Evolutionary conservation across 2,888 invertebrate species (phyloP).

Genomic region (Argyresthia goedartella): DNA sequence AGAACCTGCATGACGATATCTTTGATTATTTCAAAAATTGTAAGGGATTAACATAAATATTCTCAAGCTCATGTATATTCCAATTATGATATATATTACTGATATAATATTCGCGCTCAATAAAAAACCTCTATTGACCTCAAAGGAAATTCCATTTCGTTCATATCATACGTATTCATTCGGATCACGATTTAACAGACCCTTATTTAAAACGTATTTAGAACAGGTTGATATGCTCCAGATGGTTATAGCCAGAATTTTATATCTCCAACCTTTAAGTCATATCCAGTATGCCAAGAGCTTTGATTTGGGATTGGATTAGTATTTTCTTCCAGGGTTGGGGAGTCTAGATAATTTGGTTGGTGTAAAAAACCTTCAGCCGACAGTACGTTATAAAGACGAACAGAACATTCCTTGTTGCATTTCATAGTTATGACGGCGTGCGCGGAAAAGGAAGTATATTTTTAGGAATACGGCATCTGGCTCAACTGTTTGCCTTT

Average conservation of each 20-base stretch:
- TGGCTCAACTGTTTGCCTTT: conserved; percentile 43
- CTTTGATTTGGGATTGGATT: conserved; percentile 25
- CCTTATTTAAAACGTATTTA: conserved; percentile 47
- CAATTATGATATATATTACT: too few species aligned
- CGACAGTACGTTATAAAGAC: conserved; percentile 59
- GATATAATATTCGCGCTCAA: not conserved
- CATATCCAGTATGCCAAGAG: conserved; percentile 36
- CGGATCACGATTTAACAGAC: conserved; percentile 19
- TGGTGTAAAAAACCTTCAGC: conserved; percentile 35
- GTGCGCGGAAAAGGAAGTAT: conserved; percentile 63
- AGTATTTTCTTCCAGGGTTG: not conserved
- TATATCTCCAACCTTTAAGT: conserved; percentile 58
- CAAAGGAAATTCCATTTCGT: not conserved
- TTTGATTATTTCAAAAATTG: not conserved
- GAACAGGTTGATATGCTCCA: conserved; percentile 57
- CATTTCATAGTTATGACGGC: conserved; percentile 63
- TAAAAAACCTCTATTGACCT: not conserved
- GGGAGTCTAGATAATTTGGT: conserved; percentile 24
- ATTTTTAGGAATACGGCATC: conserved; percentile 63
- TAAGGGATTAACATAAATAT: too few species aligned
- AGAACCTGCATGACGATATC: not conserved
- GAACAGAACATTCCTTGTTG: conserved; percentile 42
- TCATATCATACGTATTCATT: not conserved
- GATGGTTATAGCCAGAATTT: conserved; percentile 66
- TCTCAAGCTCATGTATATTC: too few species aligned